These are phyloP conservation scores for Manis pentadactyla DNA, from an alignment of 2,797 vertebrate species.

Conservation along the genomic window DNA sequence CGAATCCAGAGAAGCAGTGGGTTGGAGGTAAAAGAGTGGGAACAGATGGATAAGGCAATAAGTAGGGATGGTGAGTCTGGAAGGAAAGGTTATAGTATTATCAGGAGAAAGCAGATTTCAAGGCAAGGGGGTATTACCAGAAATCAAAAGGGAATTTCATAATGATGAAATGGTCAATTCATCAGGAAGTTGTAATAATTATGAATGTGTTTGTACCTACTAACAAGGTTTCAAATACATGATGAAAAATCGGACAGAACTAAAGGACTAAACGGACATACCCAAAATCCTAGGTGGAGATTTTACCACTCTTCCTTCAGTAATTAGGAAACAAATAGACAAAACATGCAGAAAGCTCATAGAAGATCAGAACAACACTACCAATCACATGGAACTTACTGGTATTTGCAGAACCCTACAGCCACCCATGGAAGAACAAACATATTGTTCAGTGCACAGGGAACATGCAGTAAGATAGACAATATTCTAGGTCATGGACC, in stretches of 20 bases:
- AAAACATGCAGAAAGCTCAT: not conserved
- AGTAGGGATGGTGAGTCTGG: not conserved
- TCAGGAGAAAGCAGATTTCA: not conserved
- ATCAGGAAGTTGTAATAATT: not conserved
- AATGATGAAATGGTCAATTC: not conserved
- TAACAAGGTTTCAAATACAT: not conserved
- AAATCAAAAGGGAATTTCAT: constrained; percentile 36
- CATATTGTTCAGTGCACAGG: not conserved
- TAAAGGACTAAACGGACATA: constrained; percentile 5
- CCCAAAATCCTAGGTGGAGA: not conserved
- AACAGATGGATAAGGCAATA: not conserved
- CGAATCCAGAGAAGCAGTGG: not conserved
- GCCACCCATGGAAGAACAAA: not conserved
- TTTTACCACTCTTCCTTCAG: not conserved
- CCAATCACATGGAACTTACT: not conserved
- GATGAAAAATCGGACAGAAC: not conserved
- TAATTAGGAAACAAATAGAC: not conserved
- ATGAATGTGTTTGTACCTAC: not conserved
- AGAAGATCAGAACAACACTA: not conserved
- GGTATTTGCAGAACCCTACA: not conserved
- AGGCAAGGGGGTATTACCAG: not conserved
- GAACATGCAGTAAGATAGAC: not conserved
- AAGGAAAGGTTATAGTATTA: not conserved
- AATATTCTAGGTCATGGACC: not conserved
- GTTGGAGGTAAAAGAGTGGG: not conserved